These are phyloP conservation scores for Eilema griseolum DNA, from an alignment of 2,888 invertebrate genomes.

Conservation along the genomic window DNA sequence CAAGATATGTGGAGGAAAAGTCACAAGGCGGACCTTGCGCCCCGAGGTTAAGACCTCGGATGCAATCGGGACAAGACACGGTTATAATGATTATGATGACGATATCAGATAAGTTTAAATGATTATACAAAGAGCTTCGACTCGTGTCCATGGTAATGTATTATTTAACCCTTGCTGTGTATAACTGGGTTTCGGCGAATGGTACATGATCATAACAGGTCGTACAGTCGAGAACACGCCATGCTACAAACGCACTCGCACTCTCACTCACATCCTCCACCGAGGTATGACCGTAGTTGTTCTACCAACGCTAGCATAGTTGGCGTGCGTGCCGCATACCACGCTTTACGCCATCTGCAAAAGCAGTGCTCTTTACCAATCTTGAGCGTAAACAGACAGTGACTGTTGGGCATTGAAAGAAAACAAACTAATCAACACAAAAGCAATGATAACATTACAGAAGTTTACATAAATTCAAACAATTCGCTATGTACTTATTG, in stretches of 20 bases:
- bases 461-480: slow-evolving; percentile 6
- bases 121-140: neutral
- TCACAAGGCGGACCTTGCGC: too few species aligned
- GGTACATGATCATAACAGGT: slow-evolving; percentile 32
- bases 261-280: slow-evolving; percentile 85
- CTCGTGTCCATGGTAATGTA: neutral
- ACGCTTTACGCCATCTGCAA: slow-evolving; percentile 85
- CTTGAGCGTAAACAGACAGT: slow-evolving; percentile 32
- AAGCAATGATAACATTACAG: slow-evolving; percentile 22
- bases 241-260: slow-evolving; percentile 70
- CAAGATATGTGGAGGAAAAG: too few species aligned
- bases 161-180: neutral
- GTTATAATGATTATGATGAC: too few species aligned
- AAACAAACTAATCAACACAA: slow-evolving; percentile 30
- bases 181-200: slow-evolving; percentile 20
- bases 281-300: slow-evolving; percentile 84
- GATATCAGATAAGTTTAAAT: neutral
- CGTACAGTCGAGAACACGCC: slow-evolving; percentile 53
- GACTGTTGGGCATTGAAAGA: slow-evolving; percentile 26
- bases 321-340: slow-evolving; percentile 78
- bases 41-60: too few species aligned
- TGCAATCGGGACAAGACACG: too few species aligned
- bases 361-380: slow-evolving; percentile 71
- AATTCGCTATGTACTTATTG: too few species aligned
- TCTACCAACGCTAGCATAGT: slow-evolving; percentile 86